Conservation (phyloP, 1,140 invertebrate species). For the Triops longicaudatus region DNA sequence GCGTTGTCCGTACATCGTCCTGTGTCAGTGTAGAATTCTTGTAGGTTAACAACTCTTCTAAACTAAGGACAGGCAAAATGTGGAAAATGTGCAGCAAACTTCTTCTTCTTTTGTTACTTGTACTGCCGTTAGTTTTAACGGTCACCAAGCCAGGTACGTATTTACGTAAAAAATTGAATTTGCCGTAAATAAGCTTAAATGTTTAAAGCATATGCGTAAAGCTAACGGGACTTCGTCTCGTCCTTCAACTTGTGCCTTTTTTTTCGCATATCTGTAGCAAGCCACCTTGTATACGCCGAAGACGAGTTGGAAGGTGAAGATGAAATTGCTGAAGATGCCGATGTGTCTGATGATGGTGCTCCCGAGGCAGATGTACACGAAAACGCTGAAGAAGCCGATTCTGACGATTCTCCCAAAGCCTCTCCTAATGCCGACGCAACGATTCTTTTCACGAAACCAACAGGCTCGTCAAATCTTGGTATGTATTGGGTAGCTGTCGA, state of each 20-base stretch:
- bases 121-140: background rate
- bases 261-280: slow-evolving; percentile 41
- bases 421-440: slow-evolving; percentile 86
- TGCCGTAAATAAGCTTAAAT: background rate
- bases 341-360: slow-evolving; percentile 42
- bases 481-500: slow-evolving; percentile 31
- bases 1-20: background rate
- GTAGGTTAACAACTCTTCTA: background rate
- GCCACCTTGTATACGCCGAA: slow-evolving; percentile 49
- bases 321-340: slow-evolving; percentile 48
- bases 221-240: background rate
- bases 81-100: background rate
- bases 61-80: background rate
- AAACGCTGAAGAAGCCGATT: slow-evolving; percentile 53
- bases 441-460: slow-evolving; percentile 84
- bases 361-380: slow-evolving; percentile 48
- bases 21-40: background rate
- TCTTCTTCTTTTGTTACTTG: background rate
- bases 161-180: background rate
- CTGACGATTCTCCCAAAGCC: slow-evolving; percentile 60
- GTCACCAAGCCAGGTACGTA: background rate
- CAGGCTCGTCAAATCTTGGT: slow-evolving; percentile 51
- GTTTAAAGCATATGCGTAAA: background rate
- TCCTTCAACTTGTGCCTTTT: background rate
- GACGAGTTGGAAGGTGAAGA: slow-evolving; percentile 70